phyloP scores from a whole-genome alignment of 2,888 invertebrate genomes.

The Meta bourneti region DNA sequence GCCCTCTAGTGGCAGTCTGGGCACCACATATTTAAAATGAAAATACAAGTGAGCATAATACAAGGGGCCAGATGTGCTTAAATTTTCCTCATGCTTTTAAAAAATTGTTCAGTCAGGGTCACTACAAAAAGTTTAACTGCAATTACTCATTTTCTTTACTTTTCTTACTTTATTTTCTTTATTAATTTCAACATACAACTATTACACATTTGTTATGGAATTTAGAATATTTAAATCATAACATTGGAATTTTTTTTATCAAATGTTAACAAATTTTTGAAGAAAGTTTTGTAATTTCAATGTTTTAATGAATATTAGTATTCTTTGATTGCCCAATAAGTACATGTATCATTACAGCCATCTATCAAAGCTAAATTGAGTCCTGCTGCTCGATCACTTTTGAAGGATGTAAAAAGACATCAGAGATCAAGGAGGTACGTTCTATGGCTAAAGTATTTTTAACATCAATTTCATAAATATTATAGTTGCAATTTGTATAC shows the following conservation, averaged over 20 bases:
- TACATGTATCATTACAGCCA: constrained; percentile 46
- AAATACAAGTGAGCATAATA: too few relatives aligned
- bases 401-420: constrained; percentile 71
- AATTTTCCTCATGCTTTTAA: too few relatives aligned
- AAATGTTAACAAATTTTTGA: neutral
- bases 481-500: neutral
- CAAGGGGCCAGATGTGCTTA: too few relatives aligned
- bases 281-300: neutral
- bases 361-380: constrained; percentile 68
- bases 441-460: neutral
- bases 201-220: neutral
- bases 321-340: constrained; percentile 78
- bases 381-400: constrained; percentile 60
- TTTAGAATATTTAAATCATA: too few relatives aligned
- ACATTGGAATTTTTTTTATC: too few relatives aligned
- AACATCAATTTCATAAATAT: neutral
- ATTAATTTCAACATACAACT: neutral
- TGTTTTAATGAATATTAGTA: neutral
- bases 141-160: too few relatives aligned
- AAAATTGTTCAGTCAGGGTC: too few relatives aligned
- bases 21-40: too few relatives aligned
- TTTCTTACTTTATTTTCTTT: neutral
- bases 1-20: too few relatives aligned
- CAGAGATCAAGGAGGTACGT: constrained; percentile 62
- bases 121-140: too few relatives aligned